Evolutionary conservation across 1,140 invertebrate species (phyloP), one percentile per base, ranked within the genome.

Genomic region (Melipona quadrifasciata): DNA sequence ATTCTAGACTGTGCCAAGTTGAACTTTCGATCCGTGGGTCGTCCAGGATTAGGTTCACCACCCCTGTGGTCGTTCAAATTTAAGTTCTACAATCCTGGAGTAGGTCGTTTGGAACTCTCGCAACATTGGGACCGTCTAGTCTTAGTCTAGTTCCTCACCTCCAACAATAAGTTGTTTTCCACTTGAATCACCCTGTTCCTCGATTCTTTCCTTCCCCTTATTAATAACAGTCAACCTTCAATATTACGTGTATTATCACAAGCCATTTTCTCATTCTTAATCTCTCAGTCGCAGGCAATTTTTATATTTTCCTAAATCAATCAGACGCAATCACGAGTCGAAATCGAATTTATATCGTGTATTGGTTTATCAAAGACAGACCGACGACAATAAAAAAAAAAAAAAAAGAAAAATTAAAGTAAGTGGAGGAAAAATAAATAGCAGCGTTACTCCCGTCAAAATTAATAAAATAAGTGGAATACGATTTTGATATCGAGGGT

Each of bases 41-140:
- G n/a, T 64, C n/a, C 61, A 64, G 61, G 24, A 65, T 65, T 65
- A 65, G 64, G 14, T 27, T 65, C 14, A 65, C 14, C 16, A 27
- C 61, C 61, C 2, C n/a, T n/a, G 61, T 65, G n/a, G 61, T 65
- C n/a, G n/a, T 65, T n/a, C 64, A 65, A 65, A 65, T 65, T 65
- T 65, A 65, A n/a, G 64, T 31, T 27, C 16, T 17, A 65, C 16
- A 8, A 17, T 1, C n/a, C 64, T 65, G 64, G n/a, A 27, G 16
- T 65, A 65, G 64, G n/a, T 27, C 14, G 64, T 65, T 47, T 61
- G 24, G 24, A 8, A 31, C 0, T 65, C 27, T 17, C 64, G n/a
- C 64, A 31, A 65, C 64, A 27, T 27, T 27, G n/a, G 16, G 14
- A 19, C n/a, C 24, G 61, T 65, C 6, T 65, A 27, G 61, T 65